Percentiles rank a stretch among this genome's conserved stretches.
These are phyloP conservation scores for Fopius arisanus DNA, from an alignment of 1,140 invertebrate species.

Conservation along the genomic window DNA sequence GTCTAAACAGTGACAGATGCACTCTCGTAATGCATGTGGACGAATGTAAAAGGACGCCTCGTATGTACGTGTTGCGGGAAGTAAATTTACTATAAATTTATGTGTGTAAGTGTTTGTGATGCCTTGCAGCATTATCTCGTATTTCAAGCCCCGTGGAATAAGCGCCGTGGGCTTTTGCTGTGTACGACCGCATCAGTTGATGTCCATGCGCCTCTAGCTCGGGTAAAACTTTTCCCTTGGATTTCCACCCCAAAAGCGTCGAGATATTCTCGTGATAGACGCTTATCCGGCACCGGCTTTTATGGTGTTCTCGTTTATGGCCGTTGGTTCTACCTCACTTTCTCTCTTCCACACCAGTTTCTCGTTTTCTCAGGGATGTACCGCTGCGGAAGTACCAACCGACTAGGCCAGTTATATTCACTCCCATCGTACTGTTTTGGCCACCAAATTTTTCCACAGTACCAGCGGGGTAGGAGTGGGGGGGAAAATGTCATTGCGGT, in stretches of 20 bases:
- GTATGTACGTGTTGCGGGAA: constrained; percentile 1
- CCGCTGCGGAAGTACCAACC: constrained; percentile 33
- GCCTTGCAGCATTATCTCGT: constrained; percentile 1
- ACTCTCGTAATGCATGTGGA: background rate
- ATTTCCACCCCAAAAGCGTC: constrained; percentile 17
- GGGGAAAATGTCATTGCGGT: constrained; percentile 26
- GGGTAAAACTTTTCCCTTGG: constrained; percentile 22
- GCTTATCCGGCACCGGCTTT: constrained; percentile 23
- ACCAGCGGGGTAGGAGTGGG: background rate
- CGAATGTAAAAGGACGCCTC: constrained; percentile 8
- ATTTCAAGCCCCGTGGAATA: constrained; percentile 15
- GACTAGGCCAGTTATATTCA: constrained; percentile 33
- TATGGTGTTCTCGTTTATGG: constrained; percentile 23
- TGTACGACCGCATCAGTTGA: background rate
- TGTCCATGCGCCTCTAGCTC: background rate
- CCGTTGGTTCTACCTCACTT: background rate
- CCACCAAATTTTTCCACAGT: background rate
- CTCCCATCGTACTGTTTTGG: constrained; percentile 18
- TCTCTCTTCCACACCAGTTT: background rate
- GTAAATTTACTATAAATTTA: background rate
- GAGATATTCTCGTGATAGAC: constrained; percentile 21
- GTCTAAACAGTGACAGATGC: background rate
- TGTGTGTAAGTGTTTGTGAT: background rate
- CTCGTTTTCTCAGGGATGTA: constrained; percentile 17
- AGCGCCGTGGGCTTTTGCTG: background rate